phyloP scores from a whole-genome alignment of 2,113 vertebrate species.

The Perca fluviatilis region DNA sequence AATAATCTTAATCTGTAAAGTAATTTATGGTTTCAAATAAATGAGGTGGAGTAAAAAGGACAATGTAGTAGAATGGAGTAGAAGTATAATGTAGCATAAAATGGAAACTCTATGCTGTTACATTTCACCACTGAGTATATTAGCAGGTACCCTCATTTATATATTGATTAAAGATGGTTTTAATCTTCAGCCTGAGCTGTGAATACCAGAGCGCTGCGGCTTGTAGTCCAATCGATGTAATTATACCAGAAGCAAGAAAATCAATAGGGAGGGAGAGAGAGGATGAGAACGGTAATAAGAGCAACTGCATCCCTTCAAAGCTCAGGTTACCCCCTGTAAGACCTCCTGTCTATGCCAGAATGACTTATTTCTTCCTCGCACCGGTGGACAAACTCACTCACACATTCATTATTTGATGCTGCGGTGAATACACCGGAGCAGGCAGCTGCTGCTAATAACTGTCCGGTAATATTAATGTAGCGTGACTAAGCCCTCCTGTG shows the following conservation, averaged over 20 bases:
- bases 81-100: not conserved
- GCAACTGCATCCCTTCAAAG: slow-evolving; percentile 7
- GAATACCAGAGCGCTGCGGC: slow-evolving; percentile 5
- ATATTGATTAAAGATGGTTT: slow-evolving; percentile 24
- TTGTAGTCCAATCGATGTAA: slow-evolving; percentile 36
- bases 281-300: slow-evolving; percentile 24
- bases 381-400: slow-evolving; percentile 23
- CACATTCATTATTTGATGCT: slow-evolving; percentile 3
- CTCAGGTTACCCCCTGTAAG: not conserved
- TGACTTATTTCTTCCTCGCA: slow-evolving; percentile 25
- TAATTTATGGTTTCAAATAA: not conserved
- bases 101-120: not conserved
- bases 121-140: not conserved
- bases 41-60: not conserved
- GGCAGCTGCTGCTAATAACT: slow-evolving; percentile 34
- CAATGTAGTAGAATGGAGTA: not conserved
- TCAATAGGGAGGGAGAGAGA: slow-evolving; percentile 28
- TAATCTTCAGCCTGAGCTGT: slow-evolving; percentile 13
- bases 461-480: slow-evolving; percentile 45
- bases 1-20: not conserved
- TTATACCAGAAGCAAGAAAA: slow-evolving; percentile 31
- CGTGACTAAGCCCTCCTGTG: slow-evolving; percentile 39
- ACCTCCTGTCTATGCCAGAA: not conserved
- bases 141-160: not conserved
- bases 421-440: not conserved